These are phyloP conservation scores for Xiphophorus hellerii DNA, from an alignment of 2,113 vertebrate species.

Conservation along the genomic window DNA sequence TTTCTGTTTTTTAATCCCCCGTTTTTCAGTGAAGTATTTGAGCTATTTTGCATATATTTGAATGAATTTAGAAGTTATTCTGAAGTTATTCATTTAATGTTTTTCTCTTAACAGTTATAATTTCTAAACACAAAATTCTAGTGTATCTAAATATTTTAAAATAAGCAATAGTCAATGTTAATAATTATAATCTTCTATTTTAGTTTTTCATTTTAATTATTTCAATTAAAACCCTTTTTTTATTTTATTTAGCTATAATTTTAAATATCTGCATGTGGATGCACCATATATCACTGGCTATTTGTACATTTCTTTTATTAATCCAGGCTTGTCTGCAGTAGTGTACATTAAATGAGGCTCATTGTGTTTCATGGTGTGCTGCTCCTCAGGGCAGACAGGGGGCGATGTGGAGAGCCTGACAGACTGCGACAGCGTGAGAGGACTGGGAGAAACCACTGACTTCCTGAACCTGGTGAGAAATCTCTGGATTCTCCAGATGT, in stretches of 20 bases:
- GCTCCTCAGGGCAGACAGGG: slow-evolving; percentile 58
- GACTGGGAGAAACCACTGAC: slow-evolving; percentile 85
- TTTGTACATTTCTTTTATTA: no score
- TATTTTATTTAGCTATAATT: no score
- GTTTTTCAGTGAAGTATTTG: neutral
- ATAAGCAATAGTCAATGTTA: no score
- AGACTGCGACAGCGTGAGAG: slow-evolving; percentile 80
- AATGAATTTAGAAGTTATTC: neutral
- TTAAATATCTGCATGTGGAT: no score
- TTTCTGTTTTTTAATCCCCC: neutral
- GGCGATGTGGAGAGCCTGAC: slow-evolving; percentile 77
- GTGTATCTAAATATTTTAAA: no score
- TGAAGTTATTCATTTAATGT: neutral
- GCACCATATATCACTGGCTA: no score
- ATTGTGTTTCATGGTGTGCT: neutral
- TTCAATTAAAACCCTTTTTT: no score
- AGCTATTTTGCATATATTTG: neutral
- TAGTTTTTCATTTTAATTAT: no score
- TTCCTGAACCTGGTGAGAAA: slow-evolving; percentile 90
- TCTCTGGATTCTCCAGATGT: neutral
- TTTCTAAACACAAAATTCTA: neutral
- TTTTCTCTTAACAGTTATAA: neutral
- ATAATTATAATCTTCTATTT: no score
- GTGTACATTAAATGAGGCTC: no score
- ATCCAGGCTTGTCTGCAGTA: no score